Evolutionary conservation across 2,888 invertebrate species (phyloP), one percentile per base, ranked within the genome.

Genomic region (Agelastica alni): DNA sequence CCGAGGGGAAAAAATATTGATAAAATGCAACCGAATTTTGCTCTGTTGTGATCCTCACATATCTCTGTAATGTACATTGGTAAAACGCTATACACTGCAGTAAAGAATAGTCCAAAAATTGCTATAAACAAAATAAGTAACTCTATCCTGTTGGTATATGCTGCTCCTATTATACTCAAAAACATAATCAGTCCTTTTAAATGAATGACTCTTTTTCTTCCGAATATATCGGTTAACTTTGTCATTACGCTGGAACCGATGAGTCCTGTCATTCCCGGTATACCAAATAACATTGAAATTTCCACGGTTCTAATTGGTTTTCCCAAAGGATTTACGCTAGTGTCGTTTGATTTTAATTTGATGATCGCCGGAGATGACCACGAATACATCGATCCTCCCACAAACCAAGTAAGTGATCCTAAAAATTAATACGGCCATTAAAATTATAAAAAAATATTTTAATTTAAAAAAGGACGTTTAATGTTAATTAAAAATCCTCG

Each of bases 161-260:
- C 58, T 4, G 51, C 6, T 1, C 54, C 42, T 1, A 58, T 12
- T 13, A 58, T 32, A 1, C 62, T 88, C 0, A 85, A 26, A 14
- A 86, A 71, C 49, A 87, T 85, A 0, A 89, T 86, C 0, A 86
- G 61, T 0, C 83, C 77, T 12, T 85, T 80, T 5, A 81, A 72
- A 4, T 89, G 70, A 6, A 90, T 75, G 0, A 85, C 82, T 79
- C 79, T 81, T 76, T 86, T 88, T 10, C 88, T 79, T 0, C 89
- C 89, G 1, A 61, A 34, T 9, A 28, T 34, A 10, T 62, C 56
- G 1, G 58, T 39, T 6, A 41, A 26, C 7, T 34, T 34, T 7
- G 58, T 61, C 4, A 62, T 47, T 1, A 63, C 1, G 3, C 56
- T 13, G 1, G 62, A 58, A 2, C 61, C 65, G 2, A 58, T 12